Evolutionary conservation across 2,113 vertebrate species (phyloP).

Genomic region (Phrynosoma platyrhinos): DNA sequence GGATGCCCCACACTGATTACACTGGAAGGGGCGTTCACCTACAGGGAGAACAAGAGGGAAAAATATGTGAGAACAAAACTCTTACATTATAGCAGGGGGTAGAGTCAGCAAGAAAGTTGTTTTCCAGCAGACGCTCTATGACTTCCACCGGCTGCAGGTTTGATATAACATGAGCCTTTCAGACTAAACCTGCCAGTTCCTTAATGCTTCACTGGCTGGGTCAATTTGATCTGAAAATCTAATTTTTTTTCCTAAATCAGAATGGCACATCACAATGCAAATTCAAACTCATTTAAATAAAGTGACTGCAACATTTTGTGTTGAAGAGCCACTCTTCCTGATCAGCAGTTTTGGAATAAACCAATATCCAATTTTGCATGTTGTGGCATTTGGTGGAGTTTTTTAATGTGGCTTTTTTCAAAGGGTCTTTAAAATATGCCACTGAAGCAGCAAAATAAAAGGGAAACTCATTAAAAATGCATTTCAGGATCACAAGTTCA

Average conservation of each 20-base stretch:
- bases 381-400: constrained; percentile 98
- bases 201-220: constrained; percentile 99
- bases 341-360: constrained; percentile 99
- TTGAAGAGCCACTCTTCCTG: constrained; percentile 99
- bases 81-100: constrained; percentile 64
- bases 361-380: constrained; percentile 98
- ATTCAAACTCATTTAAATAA: constrained; percentile 99
- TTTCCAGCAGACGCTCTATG: constrained; percentile 81
- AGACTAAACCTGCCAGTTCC: constrained; percentile 97
- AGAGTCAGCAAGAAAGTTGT: constrained; percentile 80
- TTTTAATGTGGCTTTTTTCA: constrained; percentile 96
- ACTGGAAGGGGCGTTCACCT: constrained; percentile 99
- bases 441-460: constrained; percentile 99
- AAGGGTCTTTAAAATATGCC: constrained; percentile 98
- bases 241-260: constrained; percentile 99
- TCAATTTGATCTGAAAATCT: constrained; percentile 99
- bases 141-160: constrained; percentile 88
- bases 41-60: constrained; percentile 54
- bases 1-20: constrained; percentile 96
- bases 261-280: constrained; percentile 99
- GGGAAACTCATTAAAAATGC: constrained; percentile 99
- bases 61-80: constrained; percentile 67
- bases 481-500: constrained; percentile 99
- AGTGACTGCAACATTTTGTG: constrained; percentile 99
- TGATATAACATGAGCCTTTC: constrained; percentile 98